A percentile compares a stretch with the other conserved stretches of the same genome.
phyloP scores from a whole-genome alignment of 1,140 invertebrate species.

The Heliothis subflexa region DNA sequence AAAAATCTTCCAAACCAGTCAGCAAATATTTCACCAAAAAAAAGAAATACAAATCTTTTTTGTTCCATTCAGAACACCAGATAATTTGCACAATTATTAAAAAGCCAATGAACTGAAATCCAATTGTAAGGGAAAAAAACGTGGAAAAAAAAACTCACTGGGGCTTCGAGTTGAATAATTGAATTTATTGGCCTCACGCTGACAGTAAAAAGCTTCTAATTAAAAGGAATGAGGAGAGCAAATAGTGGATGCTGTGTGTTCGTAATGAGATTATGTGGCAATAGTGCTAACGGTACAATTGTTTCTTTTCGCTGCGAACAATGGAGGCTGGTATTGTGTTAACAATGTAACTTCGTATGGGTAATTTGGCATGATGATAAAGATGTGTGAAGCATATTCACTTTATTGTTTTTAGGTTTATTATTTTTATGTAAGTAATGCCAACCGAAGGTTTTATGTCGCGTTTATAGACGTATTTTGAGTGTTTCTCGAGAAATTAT shows the following conservation, averaged over 20 bases:
- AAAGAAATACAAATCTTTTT: not conserved
- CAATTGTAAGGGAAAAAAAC: conserved; percentile 38
- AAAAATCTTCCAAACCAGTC: not conserved
- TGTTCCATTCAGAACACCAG: conserved; percentile 11
- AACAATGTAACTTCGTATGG: not conserved
- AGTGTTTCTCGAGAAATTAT: too few relatives aligned
- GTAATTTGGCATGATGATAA: too few relatives aligned
- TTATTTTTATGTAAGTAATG: too few relatives aligned
- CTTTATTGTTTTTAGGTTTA: too few relatives aligned
- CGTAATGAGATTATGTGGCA: conserved; percentile 38
- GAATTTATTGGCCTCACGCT: conserved; percentile 46
- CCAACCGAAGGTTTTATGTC: too few relatives aligned
- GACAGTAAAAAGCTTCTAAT: conserved; percentile 48
- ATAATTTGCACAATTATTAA: conserved; percentile 26
- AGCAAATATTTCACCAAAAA: not conserved
- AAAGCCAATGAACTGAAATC: conserved; percentile 43
- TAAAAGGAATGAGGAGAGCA: conserved; percentile 46
- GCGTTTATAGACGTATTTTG: too few relatives aligned
- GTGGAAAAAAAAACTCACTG: not conserved
- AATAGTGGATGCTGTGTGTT: conserved; percentile 35
- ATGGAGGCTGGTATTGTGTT: not conserved
- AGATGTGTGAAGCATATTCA: too few relatives aligned
- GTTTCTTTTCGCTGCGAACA: conserved; percentile 3
- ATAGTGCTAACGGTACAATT: conserved; percentile 11
- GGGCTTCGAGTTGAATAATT: conserved; percentile 40